These are phyloP conservation scores for Portunus trituberculatus DNA, from an alignment of 1,140 invertebrate genomes.

Conservation along the genomic window DNA sequence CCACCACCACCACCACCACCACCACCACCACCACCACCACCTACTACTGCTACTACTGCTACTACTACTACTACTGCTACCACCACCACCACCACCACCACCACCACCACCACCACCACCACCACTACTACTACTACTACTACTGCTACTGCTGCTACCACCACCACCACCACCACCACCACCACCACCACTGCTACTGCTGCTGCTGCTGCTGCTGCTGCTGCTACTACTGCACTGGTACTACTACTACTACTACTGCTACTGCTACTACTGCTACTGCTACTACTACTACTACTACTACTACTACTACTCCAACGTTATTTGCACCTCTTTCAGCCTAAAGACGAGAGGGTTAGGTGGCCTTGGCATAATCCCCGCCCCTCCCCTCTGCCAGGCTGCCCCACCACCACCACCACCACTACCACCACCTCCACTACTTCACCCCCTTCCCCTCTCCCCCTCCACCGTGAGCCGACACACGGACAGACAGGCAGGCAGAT, in stretches of 20 bases:
- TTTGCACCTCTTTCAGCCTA: not conserved
- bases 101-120: too few relatives aligned
- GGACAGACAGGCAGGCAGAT: not conserved
- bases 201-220: not conserved
- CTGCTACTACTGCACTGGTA: not conserved
- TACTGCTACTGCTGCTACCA: too few relatives aligned
- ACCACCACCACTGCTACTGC: too few relatives aligned
- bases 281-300: constrained; percentile 23
- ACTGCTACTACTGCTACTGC: constrained; percentile 21
- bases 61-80: too few relatives aligned
- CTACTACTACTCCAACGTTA: not conserved
- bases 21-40: too few relatives aligned
- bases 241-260: not conserved
- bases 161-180: too few relatives aligned
- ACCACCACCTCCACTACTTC: not conserved
- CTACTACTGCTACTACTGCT: too few relatives aligned
- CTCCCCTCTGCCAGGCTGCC: not conserved
- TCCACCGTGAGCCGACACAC: not conserved
- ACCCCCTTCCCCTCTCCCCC: not conserved
- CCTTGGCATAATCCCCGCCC: not conserved
- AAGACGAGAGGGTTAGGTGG: not conserved
- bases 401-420: not conserved
- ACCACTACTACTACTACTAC: too few relatives aligned
- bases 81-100: too few relatives aligned
- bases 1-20: too few relatives aligned